phyloP scores from a whole-genome alignment of 2,113 vertebrate genomes.

The Sphyrna mokarran region DNA sequence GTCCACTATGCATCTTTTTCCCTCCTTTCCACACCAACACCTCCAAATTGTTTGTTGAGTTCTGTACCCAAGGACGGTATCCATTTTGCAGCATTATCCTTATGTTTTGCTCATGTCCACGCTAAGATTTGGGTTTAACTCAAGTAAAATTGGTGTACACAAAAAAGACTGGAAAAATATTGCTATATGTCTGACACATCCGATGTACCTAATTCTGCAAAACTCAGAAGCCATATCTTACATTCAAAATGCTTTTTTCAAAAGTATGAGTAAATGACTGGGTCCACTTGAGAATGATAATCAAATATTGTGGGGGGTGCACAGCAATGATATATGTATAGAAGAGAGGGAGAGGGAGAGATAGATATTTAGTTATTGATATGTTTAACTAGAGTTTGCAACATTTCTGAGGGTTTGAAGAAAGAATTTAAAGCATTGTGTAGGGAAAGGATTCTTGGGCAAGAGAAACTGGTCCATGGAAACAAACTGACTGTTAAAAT shows the following conservation, averaged over 20 bases:
- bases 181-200: background rate
- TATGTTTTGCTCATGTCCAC: background rate
- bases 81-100: background rate
- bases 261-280: background rate
- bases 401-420: background rate
- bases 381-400: background rate
- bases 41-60: background rate
- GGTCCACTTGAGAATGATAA: background rate
- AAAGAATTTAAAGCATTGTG: background rate
- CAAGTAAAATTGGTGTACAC: background rate
- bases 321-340: background rate
- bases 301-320: background rate
- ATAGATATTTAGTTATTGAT: background rate
- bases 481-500: background rate
- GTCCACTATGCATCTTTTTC: background rate
- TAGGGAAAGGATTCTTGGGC: background rate
- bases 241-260: background rate
- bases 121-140: too few relatives aligned
- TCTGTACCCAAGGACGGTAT: background rate
- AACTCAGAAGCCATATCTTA: background rate
- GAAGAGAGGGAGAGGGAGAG: too few relatives aligned
- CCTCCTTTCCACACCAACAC: background rate
- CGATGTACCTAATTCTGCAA: background rate
- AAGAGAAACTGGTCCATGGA: background rate
- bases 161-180: background rate